Evolutionary conservation across 2,888 invertebrate species (phyloP), one percentile per base, ranked within the genome.

Genomic region (Carpatolechia fugitivella): DNA sequence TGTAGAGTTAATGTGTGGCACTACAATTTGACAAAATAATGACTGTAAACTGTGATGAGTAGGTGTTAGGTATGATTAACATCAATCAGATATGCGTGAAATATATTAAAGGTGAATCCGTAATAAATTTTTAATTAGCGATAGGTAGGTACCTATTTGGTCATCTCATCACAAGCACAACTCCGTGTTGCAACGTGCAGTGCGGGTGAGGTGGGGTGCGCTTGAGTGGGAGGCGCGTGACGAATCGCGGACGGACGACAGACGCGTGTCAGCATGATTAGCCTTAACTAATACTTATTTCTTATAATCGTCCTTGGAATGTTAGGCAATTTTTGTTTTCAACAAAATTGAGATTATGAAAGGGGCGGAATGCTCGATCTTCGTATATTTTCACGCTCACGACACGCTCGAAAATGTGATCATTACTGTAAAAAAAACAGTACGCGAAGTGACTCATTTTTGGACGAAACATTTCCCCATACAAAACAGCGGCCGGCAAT

Each of bases 301-400:
- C 61, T 60, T 60, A 60, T 62, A 53, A 52, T 58, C 50, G 59
- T 56, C 78, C 78, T 70, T 78, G 77, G 73, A 70, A 69, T 66
- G 65, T 74, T 66, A 64, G 49, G 65, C 61, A 62, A 66, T 56
- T 16, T 4, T 5, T 8, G 10, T 38, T 8, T 8, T 36, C 20
- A 10, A 6, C 20, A 41, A 20, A 41, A 29, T 29, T 44, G n/a
- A 29, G 33, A 33, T n/a, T n/a, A n/a, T n/a, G n/a, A n/a, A n/a
- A n/a, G n/a, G n/a, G n/a, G n/a, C n/a, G n/a, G n/a, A n/a, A n/a
- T n/a, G n/a, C n/a, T n/a, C n/a, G n/a, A n/a, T n/a, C n/a, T n/a
- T n/a, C n/a, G n/a, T n/a, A n/a, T n/a, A n/a, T n/a, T n/a, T n/a
- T n/a, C n/a, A n/a, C n/a, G n/a, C n/a, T n/a, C n/a, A n/a, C n/a